Evolutionary conservation across 2,888 invertebrate species (phyloP).

Genomic region (Therioaphis trifolii): DNA sequence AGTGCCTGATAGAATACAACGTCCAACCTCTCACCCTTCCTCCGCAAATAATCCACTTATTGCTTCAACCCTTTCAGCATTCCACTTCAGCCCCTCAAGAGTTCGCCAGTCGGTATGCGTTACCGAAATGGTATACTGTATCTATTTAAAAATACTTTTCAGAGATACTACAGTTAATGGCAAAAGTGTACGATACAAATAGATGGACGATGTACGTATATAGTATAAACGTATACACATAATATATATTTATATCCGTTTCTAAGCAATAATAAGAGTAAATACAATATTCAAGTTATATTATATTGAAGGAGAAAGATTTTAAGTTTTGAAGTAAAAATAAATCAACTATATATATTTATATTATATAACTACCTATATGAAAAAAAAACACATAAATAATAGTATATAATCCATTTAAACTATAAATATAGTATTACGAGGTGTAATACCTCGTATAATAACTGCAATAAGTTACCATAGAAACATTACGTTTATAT

Average conservation of each 20-base stretch:
- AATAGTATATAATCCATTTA: background rate
- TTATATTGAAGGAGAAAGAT: too few relatives aligned
- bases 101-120: background rate
- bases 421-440: background rate
- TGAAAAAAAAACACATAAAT: background rate
- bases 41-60: slow-evolving; percentile 50
- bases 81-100: slow-evolving; percentile 7
- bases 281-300: too few relatives aligned
- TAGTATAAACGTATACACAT: too few relatives aligned
- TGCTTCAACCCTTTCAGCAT: slow-evolving; percentile 42
- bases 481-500: slow-evolving; percentile 28
- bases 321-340: background rate
- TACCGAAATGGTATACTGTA: background rate
- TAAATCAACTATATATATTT: background rate
- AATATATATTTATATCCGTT: too few relatives aligned
- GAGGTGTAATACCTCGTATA: background rate
- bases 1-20: slow-evolving; percentile 37
- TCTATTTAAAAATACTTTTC: slow-evolving; percentile 25
- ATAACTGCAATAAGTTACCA: background rate
- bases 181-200: background rate
- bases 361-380: too few relatives aligned
- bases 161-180: background rate
- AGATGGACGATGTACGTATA: background rate
- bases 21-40: background rate
- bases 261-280: too few relatives aligned